Evolutionary conservation across 2,113 vertebrate species (phyloP), one percentile per base, ranked within the genome.

Genomic region (Acanthochromis polyacanthus): DNA sequence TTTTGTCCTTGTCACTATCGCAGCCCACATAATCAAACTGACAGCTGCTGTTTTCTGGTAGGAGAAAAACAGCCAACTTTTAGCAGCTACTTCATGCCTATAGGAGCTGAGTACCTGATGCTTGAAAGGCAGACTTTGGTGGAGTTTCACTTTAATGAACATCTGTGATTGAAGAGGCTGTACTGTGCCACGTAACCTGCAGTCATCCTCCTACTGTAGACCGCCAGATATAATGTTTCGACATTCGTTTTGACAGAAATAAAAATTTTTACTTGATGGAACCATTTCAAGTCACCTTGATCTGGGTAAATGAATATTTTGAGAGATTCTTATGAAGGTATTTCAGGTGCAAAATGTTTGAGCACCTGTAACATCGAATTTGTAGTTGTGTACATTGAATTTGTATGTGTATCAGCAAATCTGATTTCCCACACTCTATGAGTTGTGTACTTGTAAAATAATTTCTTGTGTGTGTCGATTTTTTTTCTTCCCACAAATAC

Each of bases 21-120:
- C 2, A 51, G 64, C 30, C 12, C 11, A 66, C 30, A 46, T 48
- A 84, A 53, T 55, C 61, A 75, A 81, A 55, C 73, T 67, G 56
- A 30, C 65, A 59, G 57, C 60, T 71, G 50, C 14, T 25, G 43
- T 55, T 64, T 78, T 60, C 22, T 20, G 50, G 4, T 28, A 77
- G 22, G 28, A 58, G 23, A 45, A 22, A 73, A 52, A 52, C 43
- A 57, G 58, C 16, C 32, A 36, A 74, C 52, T 71, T 52, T 14
- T n/a, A 30, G 19, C 46, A 51, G 43, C 58, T 10, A 15, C 19
- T 1, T 66, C 5, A 70, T 30, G 43, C 38, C 73, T 0, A 1
- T 52, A 51, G n/a, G 63, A 19, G 20, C 20, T 10, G 12, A 58
- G 48, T 25, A 51, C 22, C 10, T 75, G 22, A 78, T 59, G 5